These are phyloP conservation scores for Pseudomyrmex cubaensis DNA, from an alignment of 1,140 invertebrate genomes.

Conservation along the genomic window DNA sequence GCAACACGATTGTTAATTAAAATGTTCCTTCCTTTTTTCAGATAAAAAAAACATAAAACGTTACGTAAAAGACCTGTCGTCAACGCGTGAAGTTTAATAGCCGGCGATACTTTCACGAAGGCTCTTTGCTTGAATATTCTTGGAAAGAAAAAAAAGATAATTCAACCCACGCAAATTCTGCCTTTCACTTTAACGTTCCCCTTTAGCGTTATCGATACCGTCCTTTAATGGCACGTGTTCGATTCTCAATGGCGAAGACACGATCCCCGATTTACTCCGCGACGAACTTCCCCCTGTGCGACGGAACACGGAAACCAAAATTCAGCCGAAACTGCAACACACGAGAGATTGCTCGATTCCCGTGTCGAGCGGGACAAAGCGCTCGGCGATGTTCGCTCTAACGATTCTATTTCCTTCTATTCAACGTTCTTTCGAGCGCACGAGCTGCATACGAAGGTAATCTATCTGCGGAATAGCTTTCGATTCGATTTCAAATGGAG, in stretches of 20 bases:
- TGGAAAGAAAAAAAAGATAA: slow-evolving; percentile 14
- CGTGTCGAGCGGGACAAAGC: slow-evolving; percentile 28
- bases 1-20: too few relatives aligned
- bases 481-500: slow-evolving; percentile 60
- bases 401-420: slow-evolving; percentile 52
- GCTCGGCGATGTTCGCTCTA: slow-evolving; percentile 21
- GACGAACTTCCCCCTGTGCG: neutral
- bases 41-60: too few relatives aligned
- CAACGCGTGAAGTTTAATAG: neutral
- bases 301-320: slow-evolving; percentile 17
- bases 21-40: too few relatives aligned
- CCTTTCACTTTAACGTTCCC: slow-evolving; percentile 6
- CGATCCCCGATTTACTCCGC: neutral
- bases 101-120: slow-evolving; percentile 3
- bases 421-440: slow-evolving; percentile 50
- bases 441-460: slow-evolving; percentile 57
- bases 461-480: slow-evolving; percentile 59
- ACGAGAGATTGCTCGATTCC: slow-evolving; percentile 16
- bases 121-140: neutral
- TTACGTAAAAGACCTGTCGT: too few relatives aligned
- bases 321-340: slow-evolving; percentile 29
- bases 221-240: slow-evolving; percentile 1
- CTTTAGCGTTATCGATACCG: neutral
- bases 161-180: slow-evolving; percentile 15
- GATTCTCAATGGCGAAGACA: slow-evolving; percentile 17